Conservation (phyloP, 2,797 vertebrate genomes). For the Pygocentrus nattereri region DNA sequence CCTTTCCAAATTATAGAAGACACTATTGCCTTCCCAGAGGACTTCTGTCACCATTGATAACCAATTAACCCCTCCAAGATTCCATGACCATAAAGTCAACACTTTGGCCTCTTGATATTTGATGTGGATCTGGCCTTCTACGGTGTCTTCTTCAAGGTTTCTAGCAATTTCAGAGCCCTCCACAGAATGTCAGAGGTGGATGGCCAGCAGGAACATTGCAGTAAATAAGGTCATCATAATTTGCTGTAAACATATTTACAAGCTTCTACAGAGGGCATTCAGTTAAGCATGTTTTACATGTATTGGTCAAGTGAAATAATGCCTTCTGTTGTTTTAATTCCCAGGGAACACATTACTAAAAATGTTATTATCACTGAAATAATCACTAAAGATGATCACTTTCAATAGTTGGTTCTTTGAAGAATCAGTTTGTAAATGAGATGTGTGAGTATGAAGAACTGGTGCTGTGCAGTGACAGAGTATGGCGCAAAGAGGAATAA, state of each 20-base stretch:
- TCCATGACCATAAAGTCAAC: neutral
- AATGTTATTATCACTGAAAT: no score
- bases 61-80: constrained; percentile 7
- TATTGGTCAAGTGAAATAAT: no score
- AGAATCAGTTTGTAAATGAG: no score
- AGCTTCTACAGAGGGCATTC: no score
- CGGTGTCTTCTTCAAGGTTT: neutral
- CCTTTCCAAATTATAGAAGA: constrained; percentile 7
- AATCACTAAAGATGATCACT: no score
- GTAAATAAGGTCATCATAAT: neutral
- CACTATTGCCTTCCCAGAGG: neutral
- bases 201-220: neutral
- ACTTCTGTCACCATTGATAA: constrained; percentile 13
- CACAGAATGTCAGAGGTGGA: neutral
- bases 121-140: neutral
- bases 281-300: no score
- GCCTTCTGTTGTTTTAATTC: no score
- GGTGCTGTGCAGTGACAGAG: no score
- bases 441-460: no score
- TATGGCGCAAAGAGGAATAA: no score
- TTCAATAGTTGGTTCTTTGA: no score
- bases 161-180: neutral
- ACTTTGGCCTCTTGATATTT: neutral
- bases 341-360: no score
- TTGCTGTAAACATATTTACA: neutral